These are phyloP conservation scores for Microchirus variegatus DNA, from an alignment of 2,797 vertebrate genomes.

Conservation along the genomic window DNA sequence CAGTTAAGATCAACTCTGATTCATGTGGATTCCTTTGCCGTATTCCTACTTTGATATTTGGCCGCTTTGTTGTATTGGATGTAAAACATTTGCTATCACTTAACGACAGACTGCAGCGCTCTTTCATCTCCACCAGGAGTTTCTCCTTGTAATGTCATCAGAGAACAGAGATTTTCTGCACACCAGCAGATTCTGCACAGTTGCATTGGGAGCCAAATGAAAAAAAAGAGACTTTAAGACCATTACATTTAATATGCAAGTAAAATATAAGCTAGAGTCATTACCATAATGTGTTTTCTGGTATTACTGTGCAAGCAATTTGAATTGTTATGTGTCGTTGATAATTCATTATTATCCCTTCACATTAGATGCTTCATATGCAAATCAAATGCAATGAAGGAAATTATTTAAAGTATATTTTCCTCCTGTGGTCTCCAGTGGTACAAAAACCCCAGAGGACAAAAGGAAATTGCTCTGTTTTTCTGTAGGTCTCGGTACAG, in stretches of 20 bases:
- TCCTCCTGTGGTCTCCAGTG: constrained; percentile 36
- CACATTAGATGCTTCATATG: constrained; percentile 70
- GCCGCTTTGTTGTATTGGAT: constrained; percentile 36
- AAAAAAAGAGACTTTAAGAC: constrained; percentile 33
- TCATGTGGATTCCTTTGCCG: constrained; percentile 9
- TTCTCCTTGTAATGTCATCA: constrained; percentile 29
- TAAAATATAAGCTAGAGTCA: constrained; percentile 63
- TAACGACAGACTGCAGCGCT: background rate
- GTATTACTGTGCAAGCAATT: constrained; percentile 64
- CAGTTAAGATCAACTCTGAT: constrained; percentile 17
- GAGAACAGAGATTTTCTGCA: constrained; percentile 39
- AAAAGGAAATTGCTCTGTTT: constrained; percentile 56
- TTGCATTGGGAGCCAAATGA: constrained; percentile 11
- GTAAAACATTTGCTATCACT: constrained; percentile 25
- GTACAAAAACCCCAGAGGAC: constrained; percentile 23
- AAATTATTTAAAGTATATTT: constrained; percentile 55
- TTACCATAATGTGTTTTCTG: constrained; percentile 76
- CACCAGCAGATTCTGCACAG: constrained; percentile 26
- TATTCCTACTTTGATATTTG: constrained; percentile 26
- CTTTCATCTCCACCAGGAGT: constrained; percentile 38
- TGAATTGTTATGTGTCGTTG: constrained; percentile 65
- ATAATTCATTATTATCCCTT: constrained; percentile 69
- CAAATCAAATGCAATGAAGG: constrained; percentile 69
- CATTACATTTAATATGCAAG: constrained; percentile 64
- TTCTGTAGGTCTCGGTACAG: constrained; percentile 36